phyloP scores from a whole-genome alignment of 2,113 vertebrate species.

The Fregata magnificens region DNA sequence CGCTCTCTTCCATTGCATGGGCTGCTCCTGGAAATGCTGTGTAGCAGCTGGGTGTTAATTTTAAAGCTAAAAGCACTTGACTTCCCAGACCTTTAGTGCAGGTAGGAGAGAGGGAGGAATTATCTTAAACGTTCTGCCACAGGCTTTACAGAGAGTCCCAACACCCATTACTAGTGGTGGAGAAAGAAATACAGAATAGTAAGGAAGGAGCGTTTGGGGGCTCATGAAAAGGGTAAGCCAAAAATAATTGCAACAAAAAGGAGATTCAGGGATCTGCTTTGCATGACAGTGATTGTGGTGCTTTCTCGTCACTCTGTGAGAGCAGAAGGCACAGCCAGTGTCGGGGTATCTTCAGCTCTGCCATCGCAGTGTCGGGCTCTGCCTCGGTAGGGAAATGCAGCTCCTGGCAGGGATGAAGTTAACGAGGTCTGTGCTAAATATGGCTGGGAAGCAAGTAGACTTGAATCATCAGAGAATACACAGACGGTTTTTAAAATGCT shows the following conservation, averaged over 20 bases:
- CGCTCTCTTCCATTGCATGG: rapidly evolving
- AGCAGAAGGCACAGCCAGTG: not conserved
- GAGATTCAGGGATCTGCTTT: not conserved
- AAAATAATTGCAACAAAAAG: not conserved
- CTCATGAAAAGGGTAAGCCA: not conserved
- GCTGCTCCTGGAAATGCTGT: not conserved
- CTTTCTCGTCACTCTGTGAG: too few species aligned
- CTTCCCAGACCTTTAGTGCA: not conserved
- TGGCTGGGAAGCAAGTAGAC: not conserved
- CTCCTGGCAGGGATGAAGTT: not conserved
- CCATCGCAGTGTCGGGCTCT: rapidly evolving
- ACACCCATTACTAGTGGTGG: rapidly evolving
- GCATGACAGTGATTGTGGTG: rapidly evolving
- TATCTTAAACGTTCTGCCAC: not conserved
- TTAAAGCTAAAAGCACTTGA: not conserved
- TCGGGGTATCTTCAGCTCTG: not conserved
- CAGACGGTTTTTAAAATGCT: not conserved
- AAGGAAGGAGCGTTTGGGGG: not conserved
- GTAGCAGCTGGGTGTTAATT: not conserved
- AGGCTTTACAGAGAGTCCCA: not conserved
- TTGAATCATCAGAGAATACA: not conserved
- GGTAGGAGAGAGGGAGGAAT: not conserved
- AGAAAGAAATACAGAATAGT: rapidly evolving
- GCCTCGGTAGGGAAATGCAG: not conserved
- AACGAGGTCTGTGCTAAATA: not conserved